Evolutionary conservation across 1,140 invertebrate species (phyloP), one percentile per base, ranked within the genome.

Genomic region (Leptinotarsa texana): DNA sequence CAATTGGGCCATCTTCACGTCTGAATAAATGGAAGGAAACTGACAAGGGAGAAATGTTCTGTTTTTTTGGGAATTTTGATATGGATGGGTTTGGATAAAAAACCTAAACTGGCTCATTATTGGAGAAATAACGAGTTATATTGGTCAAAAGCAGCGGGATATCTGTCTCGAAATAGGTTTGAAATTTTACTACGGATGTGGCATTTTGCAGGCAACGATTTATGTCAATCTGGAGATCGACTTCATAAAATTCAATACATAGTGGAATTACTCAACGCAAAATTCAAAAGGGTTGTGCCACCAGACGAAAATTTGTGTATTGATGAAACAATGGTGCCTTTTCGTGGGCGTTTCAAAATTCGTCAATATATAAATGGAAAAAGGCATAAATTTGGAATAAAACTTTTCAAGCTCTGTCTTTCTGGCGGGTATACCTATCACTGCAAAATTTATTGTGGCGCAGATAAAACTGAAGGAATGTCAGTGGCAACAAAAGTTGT

Each of bases 371-470:
- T 77, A 22, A 47, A 22, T n/a, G 48, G 22, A 8, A 77, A 77
- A 61, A 49, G 75, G 6, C 62, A 77, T 61, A 73, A 77, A 47
- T 77, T 48, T 66, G 85, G 84, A n/a, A 82, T 86, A 0, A 86
- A 86, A 79, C 61, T 86, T 51, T 86, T 82, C 77, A 87, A 87
- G 76, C 63, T 86, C 8, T 86, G 84, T 74, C 79, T 77, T 62
- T 72, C 72, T 27, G 74, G 80, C 18, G 83, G 82, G 0, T 86
- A 86, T 69, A 85, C 85, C 17, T 84, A 81, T 73, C 72, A 81
- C 62, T 72, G 82, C 18, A 79, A 81, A 21, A 69, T 86, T 15
- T 87, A 86, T 73, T 77, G 74, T 67, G 84, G 83, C 3, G 84
- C 83, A 80, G 63, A 57, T n/a, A 18, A 33, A 24, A 24, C 65